Percentiles rank a stretch among this genome's conserved stretches.
phyloP scores from a whole-genome alignment of 2,797 vertebrate genomes.

The Carapus acus region DNA sequence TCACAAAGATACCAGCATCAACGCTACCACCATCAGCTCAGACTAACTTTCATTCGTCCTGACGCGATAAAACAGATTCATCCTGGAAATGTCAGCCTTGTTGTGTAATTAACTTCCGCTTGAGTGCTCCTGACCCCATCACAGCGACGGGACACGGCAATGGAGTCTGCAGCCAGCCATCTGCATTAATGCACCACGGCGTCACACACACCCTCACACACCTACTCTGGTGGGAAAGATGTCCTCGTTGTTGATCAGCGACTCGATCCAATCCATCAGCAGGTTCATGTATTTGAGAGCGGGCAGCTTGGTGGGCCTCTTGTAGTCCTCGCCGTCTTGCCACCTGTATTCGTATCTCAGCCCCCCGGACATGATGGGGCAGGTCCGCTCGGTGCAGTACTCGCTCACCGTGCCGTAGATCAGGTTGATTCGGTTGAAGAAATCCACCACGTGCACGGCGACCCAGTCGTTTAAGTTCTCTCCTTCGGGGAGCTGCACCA shows the following conservation, averaged over 20 bases:
- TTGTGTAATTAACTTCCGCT: conserved; percentile 61
- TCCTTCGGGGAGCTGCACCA: conserved; percentile 89
- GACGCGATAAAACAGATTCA: conserved; percentile 39
- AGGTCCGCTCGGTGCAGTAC: conserved; percentile 87
- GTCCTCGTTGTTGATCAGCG: conserved; percentile 93
- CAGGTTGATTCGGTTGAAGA: conserved; percentile 98
- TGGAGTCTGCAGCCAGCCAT: conserved; percentile 1
- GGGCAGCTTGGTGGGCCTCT: conserved; percentile 89
- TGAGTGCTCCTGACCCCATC: conserved; percentile 35
- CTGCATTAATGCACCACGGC: conserved; percentile 14
- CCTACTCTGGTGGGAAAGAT: conserved; percentile 90
- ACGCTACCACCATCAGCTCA: too few species aligned
- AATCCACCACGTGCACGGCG: conserved; percentile 96
- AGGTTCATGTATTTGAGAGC: conserved; percentile 95
- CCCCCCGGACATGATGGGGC: conserved; percentile 95
- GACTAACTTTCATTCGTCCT: too few species aligned
- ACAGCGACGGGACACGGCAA: conserved; percentile 25
- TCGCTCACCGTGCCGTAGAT: conserved; percentile 98
- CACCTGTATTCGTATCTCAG: conserved; percentile 96
- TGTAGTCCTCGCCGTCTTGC: conserved; percentile 92
- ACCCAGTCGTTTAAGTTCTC: conserved; percentile 96
- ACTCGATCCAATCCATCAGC: conserved; percentile 99
- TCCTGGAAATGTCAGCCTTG: conserved; percentile 55
- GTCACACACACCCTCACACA: conserved; percentile 54
- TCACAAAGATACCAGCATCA: too few species aligned